Conservation (phyloP, 2,888 invertebrate species). For the Volucella zonaria region DNA sequence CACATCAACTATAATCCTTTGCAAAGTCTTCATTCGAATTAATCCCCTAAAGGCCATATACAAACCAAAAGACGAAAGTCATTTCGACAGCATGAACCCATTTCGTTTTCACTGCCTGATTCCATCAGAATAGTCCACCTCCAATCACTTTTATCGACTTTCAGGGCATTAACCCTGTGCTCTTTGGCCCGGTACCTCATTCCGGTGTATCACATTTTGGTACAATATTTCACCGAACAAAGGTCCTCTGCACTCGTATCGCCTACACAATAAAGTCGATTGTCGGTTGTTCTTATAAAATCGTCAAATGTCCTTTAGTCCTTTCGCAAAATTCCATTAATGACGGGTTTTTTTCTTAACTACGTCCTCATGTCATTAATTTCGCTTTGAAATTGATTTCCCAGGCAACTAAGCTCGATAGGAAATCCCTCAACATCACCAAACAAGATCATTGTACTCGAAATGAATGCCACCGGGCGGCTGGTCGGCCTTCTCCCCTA, state of each 20-base stretch:
- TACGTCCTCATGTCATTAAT: conserved; percentile 68
- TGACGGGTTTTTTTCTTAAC: conserved; percentile 63
- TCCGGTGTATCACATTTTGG: conserved; percentile 14
- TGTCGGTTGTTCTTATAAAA: background rate
- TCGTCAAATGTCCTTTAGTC: conserved; percentile 21
- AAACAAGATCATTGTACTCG: conserved; percentile 70
- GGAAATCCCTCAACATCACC: conserved; percentile 61
- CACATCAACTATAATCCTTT: too few species aligned
- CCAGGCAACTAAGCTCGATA: conserved; percentile 33
- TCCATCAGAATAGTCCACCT: too few species aligned
- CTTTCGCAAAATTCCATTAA: conserved; percentile 25
- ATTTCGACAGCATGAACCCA: too few species aligned
- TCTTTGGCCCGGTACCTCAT: background rate
- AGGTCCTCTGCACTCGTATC: background rate
- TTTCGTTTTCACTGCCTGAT: too few species aligned
- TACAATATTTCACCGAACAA: conserved; percentile 1
- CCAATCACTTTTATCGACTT: too few species aligned
- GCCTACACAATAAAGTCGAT: conserved; percentile 11
- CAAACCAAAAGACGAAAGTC: too few species aligned
- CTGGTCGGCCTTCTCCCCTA: background rate
- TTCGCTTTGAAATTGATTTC: conserved; percentile 63
- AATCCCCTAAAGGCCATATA: too few species aligned
- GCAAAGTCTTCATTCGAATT: too few species aligned
- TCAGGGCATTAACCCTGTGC: background rate
- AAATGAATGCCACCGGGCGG: conserved; percentile 16